Conservation (phyloP, 2,797 vertebrate genomes). For the Anabacerthia variegaticeps region DNA sequence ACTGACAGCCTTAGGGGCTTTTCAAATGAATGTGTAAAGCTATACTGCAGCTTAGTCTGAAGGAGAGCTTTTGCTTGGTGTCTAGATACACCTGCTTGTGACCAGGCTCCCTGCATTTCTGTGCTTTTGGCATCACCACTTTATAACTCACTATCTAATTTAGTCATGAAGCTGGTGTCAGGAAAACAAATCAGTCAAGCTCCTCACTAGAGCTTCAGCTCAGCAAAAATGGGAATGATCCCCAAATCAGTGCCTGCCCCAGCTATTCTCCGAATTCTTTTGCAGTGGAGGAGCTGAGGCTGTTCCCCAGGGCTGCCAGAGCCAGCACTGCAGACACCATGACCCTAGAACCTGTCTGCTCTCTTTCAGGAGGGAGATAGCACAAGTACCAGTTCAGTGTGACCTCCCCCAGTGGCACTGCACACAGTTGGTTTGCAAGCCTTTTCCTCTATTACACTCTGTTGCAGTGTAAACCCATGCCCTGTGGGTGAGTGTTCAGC, state of each 20-base stretch:
- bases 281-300: neutral
- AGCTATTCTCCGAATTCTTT: neutral
- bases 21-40: neutral
- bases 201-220: neutral
- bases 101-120: neutral
- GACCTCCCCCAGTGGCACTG: neutral
- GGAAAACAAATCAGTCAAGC: neutral
- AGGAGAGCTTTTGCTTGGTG: neutral
- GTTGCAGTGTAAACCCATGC: neutral
- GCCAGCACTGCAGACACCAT: neutral
- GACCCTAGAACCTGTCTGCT: neutral
- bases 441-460: neutral
- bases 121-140: neutral
- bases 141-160: neutral
- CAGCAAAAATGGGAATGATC: neutral
- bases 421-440: neutral
- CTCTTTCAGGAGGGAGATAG: neutral
- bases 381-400: fast-evolving
- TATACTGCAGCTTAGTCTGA: neutral
- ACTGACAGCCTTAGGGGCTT: neutral
- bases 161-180: neutral
- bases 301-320: neutral
- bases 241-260: neutral
- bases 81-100: neutral
- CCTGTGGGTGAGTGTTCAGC: neutral